Base-by-base conservation (phyloP, 2,888 invertebrate species). In the Coenonympha arcania region DNA sequence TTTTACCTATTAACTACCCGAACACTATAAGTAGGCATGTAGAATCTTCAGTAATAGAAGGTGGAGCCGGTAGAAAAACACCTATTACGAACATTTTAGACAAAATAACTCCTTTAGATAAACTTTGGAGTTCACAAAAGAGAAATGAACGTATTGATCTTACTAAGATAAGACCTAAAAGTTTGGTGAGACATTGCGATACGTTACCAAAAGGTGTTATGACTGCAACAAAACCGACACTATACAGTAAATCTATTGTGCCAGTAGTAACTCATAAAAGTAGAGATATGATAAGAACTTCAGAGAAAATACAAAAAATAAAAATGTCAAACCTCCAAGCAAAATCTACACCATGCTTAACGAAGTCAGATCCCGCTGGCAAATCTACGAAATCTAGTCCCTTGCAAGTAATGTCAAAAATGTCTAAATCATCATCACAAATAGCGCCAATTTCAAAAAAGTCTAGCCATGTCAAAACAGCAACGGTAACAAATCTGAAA, bases 91-190 rank as follows among this genome's bases (percentile, higher is more conserved):
- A 79, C 59, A 86, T 87, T 60, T 66, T 87, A 48, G 87, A 87
- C 50, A 84, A 82, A 71, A 79, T 85, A 0, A 86, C 86, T 18
- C 71, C 89, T 2, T 79, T 89, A 61, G 90, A 90, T 65, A 88
- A 90, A 60, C 62, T 87, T 22, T 87, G 87, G 86, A 78, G 82
- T 62, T 72, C 84, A 42, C 85, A 86, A 62, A 85, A 83, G 62
- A 70, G 86, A 57, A 85, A 84, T 62, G 85, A 84, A 68, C 75
- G 75, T 9, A 79, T 84, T 44, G 81, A 84, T 60, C 50, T 76
- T 33, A 55, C 70, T 33, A 86, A 85, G 73, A 59, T 70, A 36
- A 69, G 61, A 61, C 63, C 66, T 19, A 78, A 75, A 34, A 44
- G 33, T 24, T 2, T 44, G 6, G 5, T 24, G 9, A 44, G 16